phyloP scores from a whole-genome alignment of 2,113 vertebrate species.

The Hemibagrus wyckioides region DNA sequence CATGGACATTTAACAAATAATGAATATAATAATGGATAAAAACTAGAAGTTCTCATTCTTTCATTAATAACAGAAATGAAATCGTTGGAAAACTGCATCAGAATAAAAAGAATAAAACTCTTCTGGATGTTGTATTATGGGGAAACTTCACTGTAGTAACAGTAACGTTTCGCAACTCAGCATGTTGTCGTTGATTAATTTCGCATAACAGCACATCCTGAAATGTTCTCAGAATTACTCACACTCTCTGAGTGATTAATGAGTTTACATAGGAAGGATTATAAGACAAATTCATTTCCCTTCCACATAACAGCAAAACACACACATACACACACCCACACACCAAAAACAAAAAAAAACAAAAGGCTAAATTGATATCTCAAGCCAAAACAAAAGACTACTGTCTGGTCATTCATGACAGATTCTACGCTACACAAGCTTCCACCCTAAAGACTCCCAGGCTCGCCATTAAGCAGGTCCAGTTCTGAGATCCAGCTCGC shows the following conservation, averaged over 20 bases:
- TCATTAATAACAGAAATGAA: background rate
- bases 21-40: background rate
- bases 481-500: constrained; percentile 48
- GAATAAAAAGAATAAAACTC: background rate
- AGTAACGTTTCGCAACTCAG: background rate
- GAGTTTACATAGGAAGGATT: background rate
- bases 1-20: background rate
- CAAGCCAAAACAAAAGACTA: constrained; percentile 8
- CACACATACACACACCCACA: no score
- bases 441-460: background rate
- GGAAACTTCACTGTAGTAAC: background rate
- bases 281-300: background rate
- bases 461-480: constrained; percentile 46
- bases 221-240: background rate
- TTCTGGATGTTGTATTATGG: background rate
- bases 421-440: constrained; percentile 13
- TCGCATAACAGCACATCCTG: background rate
- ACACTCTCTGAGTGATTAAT: background rate
- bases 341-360: no score
- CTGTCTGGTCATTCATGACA: constrained; percentile 1
- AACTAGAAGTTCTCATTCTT: background rate
- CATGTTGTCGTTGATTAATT: background rate
- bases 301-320: background rate
- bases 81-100: background rate
- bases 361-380: background rate